Percentiles rank a stretch among this genome's conserved stretches.
phyloP scores from a whole-genome alignment of 2,888 invertebrate species.

The Sminthurides aquaticus region DNA sequence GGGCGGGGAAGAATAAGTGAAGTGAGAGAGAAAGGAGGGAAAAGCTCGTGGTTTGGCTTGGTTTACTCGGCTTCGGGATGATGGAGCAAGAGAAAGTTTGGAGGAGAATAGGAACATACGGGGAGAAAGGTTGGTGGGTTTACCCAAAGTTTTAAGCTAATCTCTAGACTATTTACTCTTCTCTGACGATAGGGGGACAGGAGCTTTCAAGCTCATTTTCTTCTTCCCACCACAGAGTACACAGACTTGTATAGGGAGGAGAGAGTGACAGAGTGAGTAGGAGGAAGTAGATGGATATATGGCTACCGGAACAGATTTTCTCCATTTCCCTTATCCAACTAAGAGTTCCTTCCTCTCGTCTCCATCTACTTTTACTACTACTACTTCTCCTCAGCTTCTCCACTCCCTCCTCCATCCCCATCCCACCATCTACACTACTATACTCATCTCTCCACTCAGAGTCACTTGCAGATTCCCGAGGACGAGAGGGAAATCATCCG shows the following conservation, averaged over 20 bases:
- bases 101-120: not conserved
- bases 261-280: not conserved
- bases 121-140: not conserved
- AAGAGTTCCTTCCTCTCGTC: not conserved
- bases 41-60: too few species aligned
- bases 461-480: too few species aligned
- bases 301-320: not conserved
- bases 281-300: not conserved
- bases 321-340: not conserved
- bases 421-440: too few species aligned
- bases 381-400: too few species aligned
- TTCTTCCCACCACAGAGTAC: not conserved
- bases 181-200: not conserved
- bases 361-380: too few species aligned
- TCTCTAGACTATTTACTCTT: not conserved
- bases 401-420: too few species aligned
- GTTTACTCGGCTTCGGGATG: too few species aligned
- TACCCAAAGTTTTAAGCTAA: not conserved
- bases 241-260: too few species aligned
- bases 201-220: not conserved
- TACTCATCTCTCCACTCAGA: too few species aligned
- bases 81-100: not conserved
- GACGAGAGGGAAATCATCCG: too few species aligned
- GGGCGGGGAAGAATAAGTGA: not conserved
- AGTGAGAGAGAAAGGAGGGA: not conserved